phyloP scores from a whole-genome alignment of 2,888 invertebrate species.

The Tipula vernalis region DNA sequence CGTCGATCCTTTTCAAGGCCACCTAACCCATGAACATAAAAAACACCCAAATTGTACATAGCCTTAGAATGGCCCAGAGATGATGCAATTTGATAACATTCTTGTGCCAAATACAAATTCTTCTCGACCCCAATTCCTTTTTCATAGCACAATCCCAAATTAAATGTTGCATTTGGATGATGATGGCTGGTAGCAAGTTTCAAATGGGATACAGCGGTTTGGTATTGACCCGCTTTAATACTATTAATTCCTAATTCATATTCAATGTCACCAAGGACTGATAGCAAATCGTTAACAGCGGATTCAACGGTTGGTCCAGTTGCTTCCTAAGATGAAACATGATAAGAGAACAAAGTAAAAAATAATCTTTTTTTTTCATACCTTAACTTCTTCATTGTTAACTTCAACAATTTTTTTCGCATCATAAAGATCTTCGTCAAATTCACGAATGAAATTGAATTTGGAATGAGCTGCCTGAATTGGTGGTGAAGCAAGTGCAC shows the following conservation, averaged over 20 bases:
- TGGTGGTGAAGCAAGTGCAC: conserved; percentile 15
- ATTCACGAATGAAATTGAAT: background rate
- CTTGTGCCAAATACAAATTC: conserved; percentile 48
- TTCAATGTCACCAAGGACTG: conserved; percentile 46
- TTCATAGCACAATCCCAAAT: conserved; percentile 57
- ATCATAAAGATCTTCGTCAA: background rate
- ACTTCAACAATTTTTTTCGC: background rate
- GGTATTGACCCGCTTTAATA: conserved; percentile 43
- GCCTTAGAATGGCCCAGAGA: conserved; percentile 50
- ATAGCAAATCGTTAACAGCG: conserved; percentile 36
- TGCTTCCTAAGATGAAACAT: background rate
- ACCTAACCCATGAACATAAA: conserved; percentile 51
- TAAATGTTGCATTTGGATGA: conserved; percentile 50
- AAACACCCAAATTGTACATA: conserved; percentile 55
- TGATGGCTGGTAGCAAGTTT: conserved; percentile 43
- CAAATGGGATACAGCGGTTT: conserved; percentile 42
- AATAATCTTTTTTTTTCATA: background rate
- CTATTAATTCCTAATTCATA: conserved; percentile 46
- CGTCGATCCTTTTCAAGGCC: conserved; percentile 39
- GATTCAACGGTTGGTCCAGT: conserved; percentile 14
- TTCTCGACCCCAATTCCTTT: conserved; percentile 48
- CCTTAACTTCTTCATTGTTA: background rate
- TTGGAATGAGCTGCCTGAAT: background rate
- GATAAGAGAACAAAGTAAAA: background rate
- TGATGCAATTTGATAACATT: conserved; percentile 50